Conservation (phyloP, 2,797 vertebrate species). For the Enteromius trimaculatus region DNA sequence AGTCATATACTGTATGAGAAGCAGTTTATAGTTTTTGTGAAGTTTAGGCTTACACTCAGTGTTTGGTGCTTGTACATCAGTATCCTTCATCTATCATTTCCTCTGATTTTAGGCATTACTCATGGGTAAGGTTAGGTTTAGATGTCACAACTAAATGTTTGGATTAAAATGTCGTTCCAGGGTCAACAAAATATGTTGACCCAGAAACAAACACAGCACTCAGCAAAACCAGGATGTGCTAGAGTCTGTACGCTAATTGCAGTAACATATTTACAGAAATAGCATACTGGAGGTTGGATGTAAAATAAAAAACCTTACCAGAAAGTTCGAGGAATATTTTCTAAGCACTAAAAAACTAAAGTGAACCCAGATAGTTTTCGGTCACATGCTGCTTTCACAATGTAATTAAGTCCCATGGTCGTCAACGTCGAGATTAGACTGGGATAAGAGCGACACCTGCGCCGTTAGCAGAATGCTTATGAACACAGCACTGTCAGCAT, state of each 20-base stretch:
- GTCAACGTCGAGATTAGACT: constrained; percentile 53
- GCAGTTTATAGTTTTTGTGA: too few relatives aligned
- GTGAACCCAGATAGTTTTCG: background rate
- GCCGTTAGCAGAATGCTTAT: constrained; percentile 66
- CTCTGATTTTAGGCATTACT: too few relatives aligned
- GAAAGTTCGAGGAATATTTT: constrained; percentile 2
- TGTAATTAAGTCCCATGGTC: constrained; percentile 45
- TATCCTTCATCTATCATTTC: too few relatives aligned
- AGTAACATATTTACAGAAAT: background rate
- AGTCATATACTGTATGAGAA: too few relatives aligned
- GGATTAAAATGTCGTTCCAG: too few relatives aligned
- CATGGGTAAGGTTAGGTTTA: too few relatives aligned
- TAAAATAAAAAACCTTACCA: background rate
- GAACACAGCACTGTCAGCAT: constrained; percentile 60
- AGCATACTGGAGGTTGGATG: background rate
- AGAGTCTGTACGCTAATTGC: background rate
- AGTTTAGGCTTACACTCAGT: too few relatives aligned
- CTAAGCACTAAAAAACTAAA: background rate
- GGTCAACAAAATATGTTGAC: too few relatives aligned
- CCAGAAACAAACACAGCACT: too few relatives aligned
- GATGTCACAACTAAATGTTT: too few relatives aligned
- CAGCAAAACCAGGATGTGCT: too few relatives aligned
- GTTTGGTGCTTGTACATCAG: too few relatives aligned
- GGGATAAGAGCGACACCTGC: constrained; percentile 51
- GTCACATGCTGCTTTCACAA: constrained; percentile 27